Evolutionary conservation across 1,140 invertebrate species (phyloP).

Genomic region (Thereuonema tuberculata): DNA sequence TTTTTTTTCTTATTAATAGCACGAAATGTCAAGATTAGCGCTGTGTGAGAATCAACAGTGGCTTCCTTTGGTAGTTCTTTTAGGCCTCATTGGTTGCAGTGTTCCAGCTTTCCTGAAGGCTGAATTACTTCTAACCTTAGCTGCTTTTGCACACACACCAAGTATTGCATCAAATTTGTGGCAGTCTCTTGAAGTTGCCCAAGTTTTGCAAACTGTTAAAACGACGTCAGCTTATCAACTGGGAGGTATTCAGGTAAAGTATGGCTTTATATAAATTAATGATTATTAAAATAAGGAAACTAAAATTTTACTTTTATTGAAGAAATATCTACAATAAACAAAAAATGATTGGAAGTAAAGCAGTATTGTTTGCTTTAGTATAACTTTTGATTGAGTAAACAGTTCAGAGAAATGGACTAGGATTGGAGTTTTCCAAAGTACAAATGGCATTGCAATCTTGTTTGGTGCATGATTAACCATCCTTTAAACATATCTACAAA

Average conservation of each 20-base stretch:
- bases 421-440: no score
- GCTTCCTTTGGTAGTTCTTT: conserved; percentile 58
- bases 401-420: no score
- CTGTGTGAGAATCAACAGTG: conserved; percentile 76
- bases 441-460: no score
- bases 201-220: conserved; percentile 54
- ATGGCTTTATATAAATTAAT: neutral
- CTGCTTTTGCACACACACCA: conserved; percentile 55
- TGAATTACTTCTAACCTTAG: conserved; percentile 57
- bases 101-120: conserved; percentile 73
- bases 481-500: no score
- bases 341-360: no score
- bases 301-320: no score
- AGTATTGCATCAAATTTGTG: conserved; percentile 64
- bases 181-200: conserved; percentile 72
- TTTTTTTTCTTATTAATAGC: conserved; percentile 32
- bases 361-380: no score
- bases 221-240: conserved; percentile 35
- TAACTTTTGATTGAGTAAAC: no score
- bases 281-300: neutral
- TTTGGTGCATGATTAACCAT: no score
- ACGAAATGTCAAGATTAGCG: conserved; percentile 58
- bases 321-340: no score
- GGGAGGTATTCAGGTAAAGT: conserved; percentile 40
- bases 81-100: conserved; percentile 70